phyloP scores from a whole-genome alignment of 2,113 vertebrate species.

The Monarcha castaneiventris region DNA sequence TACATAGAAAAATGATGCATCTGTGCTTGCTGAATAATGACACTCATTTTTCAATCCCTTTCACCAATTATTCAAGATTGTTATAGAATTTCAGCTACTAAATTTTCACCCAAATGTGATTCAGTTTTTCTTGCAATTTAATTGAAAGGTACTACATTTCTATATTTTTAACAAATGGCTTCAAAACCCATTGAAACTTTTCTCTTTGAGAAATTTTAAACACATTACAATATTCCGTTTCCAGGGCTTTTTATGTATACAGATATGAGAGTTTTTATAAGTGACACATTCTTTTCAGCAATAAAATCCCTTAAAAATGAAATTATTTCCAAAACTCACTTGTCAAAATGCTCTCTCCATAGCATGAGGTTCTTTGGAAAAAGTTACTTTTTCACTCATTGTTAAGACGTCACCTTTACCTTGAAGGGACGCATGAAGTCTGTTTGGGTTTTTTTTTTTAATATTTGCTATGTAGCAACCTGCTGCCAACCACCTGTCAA shows the following conservation, averaged over 20 bases:
- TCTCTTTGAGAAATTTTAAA: background rate
- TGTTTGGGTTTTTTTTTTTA: background rate
- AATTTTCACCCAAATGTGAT: background rate
- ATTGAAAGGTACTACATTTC: background rate
- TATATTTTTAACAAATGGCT: background rate
- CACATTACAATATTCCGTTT: background rate
- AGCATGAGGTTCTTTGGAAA: background rate
- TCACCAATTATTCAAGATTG: background rate
- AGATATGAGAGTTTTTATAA: background rate
- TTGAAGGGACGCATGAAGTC: background rate
- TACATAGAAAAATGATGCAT: background rate
- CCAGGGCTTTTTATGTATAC: fast-evolving
- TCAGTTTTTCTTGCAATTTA: background rate
- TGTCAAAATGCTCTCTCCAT: background rate
- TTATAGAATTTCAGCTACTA: background rate
- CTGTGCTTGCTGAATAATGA: background rate
- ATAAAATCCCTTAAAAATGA: background rate
- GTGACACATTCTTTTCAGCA: background rate
- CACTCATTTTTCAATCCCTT: background rate
- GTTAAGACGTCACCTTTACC: background rate
- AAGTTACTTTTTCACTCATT: background rate
- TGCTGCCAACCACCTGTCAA: background rate
- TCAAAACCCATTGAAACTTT: background rate
- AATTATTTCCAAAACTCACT: background rate
- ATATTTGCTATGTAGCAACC: background rate